phyloP scores from a whole-genome alignment of 2,888 invertebrate species.

The Diarsia mendica region DNA sequence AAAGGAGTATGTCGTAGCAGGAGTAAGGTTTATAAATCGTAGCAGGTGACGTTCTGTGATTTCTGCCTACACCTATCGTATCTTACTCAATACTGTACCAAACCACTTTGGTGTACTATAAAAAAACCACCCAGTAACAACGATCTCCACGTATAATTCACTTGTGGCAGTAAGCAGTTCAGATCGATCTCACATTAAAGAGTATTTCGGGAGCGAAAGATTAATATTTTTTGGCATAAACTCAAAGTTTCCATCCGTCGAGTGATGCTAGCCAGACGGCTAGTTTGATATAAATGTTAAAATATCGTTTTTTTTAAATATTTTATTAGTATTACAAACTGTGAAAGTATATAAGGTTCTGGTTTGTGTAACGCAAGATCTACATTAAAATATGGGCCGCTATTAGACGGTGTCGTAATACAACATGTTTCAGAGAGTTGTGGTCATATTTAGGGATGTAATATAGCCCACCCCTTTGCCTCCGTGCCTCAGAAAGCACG shows the following conservation, averaged over 20 bases:
- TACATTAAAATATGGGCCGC: not conserved
- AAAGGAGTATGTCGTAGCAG: too few species aligned
- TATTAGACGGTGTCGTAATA: not conserved
- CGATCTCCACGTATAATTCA: slow-evolving; percentile 53
- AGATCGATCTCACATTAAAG: slow-evolving; percentile 86
- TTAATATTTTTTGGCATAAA: slow-evolving; percentile 89
- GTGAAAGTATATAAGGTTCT: slow-evolving; percentile 21
- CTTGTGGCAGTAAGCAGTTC: slow-evolving; percentile 70
- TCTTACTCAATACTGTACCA: not conserved
- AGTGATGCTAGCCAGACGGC: slow-evolving; percentile 61
- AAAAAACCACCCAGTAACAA: slow-evolving; percentile 16
- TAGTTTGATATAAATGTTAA: slow-evolving; percentile 25
- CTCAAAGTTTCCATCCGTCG: slow-evolving; percentile 78
- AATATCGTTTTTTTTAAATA: slow-evolving; percentile 29
- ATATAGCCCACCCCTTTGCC: too few species aligned
- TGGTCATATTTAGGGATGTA: not conserved
- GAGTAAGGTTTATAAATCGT: too few species aligned
- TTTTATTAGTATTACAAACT: slow-evolving; percentile 46
- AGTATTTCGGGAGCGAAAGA: slow-evolving; percentile 84
- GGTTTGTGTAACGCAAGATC: slow-evolving; percentile 14
- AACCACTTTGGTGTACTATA: not conserved
- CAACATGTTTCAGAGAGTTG: not conserved
- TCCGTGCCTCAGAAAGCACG: too few species aligned
- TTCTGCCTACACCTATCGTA: too few species aligned
- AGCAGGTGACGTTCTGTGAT: too few species aligned